phyloP scores from a whole-genome alignment of 2,888 invertebrate species.

The Noctua comes region DNA sequence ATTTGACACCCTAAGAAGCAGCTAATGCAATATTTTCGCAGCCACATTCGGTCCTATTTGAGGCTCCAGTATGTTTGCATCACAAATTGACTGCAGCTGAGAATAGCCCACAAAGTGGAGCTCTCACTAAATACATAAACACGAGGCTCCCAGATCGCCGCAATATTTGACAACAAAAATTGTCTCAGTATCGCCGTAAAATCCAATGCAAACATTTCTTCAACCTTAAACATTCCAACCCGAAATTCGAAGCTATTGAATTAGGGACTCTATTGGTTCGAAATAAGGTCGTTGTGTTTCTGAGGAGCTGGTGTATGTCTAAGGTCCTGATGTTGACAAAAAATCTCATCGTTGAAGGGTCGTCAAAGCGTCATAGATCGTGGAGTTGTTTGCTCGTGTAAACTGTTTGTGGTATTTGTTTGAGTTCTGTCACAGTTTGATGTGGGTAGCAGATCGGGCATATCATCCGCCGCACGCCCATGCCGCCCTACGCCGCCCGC shows the following conservation, averaged over 20 bases:
- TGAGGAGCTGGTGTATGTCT: slow-evolving; percentile 19
- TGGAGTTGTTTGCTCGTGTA: slow-evolving; percentile 76
- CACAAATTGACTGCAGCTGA: slow-evolving; percentile 63
- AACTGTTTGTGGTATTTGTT: slow-evolving; percentile 77
- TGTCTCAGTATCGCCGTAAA: slow-evolving; percentile 75
- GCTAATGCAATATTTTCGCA: slow-evolving; percentile 39
- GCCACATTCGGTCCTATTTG: slow-evolving; percentile 16
- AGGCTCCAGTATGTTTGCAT: slow-evolving; percentile 49
- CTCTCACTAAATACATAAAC: slow-evolving; percentile 63
- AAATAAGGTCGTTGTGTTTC: slow-evolving; percentile 34
- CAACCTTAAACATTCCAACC: slow-evolving; percentile 45
- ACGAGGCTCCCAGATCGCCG: slow-evolving; percentile 53
- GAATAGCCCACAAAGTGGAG: slow-evolving; percentile 34
- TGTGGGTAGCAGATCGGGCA: slow-evolving; percentile 59
- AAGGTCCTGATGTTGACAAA: slow-evolving; percentile 66
- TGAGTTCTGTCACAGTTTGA: slow-evolving; percentile 68
- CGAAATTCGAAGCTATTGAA: slow-evolving; percentile 32
- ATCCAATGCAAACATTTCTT: slow-evolving; percentile 76
- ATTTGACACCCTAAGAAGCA: slow-evolving; percentile 26
- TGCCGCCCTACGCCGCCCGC: not conserved
- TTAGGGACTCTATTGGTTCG: slow-evolving; percentile 41
- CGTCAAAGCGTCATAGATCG: slow-evolving; percentile 69
- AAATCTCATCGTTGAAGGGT: slow-evolving; percentile 74
- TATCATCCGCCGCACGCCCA: slow-evolving; percentile 48
- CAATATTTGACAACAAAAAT: slow-evolving; percentile 74